Conservation (phyloP, 2,113 vertebrate species). For the Marmota flaviventris region DNA sequence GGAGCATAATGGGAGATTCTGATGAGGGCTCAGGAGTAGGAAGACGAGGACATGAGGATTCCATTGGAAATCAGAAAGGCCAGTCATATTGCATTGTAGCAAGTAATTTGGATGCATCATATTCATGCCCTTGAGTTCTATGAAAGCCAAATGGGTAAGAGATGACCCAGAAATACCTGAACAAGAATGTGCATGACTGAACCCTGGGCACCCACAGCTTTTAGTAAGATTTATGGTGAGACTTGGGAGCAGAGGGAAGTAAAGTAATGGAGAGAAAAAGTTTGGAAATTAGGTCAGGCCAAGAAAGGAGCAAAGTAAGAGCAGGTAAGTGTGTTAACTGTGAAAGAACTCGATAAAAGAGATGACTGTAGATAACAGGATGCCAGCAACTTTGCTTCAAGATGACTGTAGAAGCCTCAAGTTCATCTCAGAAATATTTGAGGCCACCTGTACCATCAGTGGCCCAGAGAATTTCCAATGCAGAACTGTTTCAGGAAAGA, state of each 20-base stretch:
- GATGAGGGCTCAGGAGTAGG: neutral
- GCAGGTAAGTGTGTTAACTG: neutral
- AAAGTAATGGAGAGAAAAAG: neutral
- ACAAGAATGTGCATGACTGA: neutral
- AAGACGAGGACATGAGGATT: neutral
- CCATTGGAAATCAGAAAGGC: neutral
- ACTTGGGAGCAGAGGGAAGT: neutral
- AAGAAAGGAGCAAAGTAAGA: neutral
- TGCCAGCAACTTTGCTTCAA: neutral
- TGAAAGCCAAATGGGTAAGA: neutral
- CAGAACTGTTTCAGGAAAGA: neutral
- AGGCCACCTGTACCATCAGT: neutral
- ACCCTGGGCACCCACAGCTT: neutral
- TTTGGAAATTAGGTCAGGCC: neutral
- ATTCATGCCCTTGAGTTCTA: neutral
- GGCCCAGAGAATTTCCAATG: neutral
- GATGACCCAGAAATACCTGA: neutral
- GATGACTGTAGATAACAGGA: no score
- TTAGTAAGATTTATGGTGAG: neutral
- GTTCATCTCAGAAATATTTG: neutral
- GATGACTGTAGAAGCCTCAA: neutral
- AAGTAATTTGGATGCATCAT: neutral
- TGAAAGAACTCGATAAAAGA: neutral
- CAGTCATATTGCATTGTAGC: neutral
- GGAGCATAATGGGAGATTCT: no score